Base-by-base conservation (phyloP, 1,140 invertebrate genomes). In the Globodera ellingtonae region DNA sequence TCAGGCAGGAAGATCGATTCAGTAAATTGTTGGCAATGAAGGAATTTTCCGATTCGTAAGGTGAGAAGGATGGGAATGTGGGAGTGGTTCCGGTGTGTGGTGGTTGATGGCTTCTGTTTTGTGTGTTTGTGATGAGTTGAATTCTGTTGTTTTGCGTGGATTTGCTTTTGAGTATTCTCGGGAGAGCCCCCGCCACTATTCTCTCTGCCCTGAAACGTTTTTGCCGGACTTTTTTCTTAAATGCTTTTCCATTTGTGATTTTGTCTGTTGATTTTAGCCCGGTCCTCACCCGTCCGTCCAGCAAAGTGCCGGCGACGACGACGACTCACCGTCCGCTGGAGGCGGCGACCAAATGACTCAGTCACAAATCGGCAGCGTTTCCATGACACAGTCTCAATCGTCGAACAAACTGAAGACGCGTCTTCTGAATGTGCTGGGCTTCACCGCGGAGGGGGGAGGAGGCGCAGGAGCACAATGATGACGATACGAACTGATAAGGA, bases 341-440 rank as follows among this genome's bases (percentile, higher is more conserved):
- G 81, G 80, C 10, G 81, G 80, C 10, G 80, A 84, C 13, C 50
- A 72, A 66, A 83, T 83, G 82, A 85, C 75, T 13, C 83, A 82
- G 3, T 83, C 82, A 6, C 74, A 78, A 52, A 84, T 84, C 67
- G 48, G 52, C 4, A 24, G 48, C 46, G 84, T 84, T 75, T 56
- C 84, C 4, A 85, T 83, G 82, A 70, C 78, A 13, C 77, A 74
- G 83, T 86, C 85, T 10, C 80, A 86, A 50, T 85, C 84, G 5
- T 75, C 75, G 6, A 79, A 69, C 59, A 84, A 84, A 35, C 73
- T 84, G 9, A 84, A 84, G n/a, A n/a, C n/a, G 21, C 71, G 85
- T 24, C 4, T 84, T 15, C 48, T 84, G 52, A 84, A 86, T 46
- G 84, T 72, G 15, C 72, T 84, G 6, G 84, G 84, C 10, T 65